Conservation (phyloP, 2,888 invertebrate species). For the Scaptomyza tumidula region DNA sequence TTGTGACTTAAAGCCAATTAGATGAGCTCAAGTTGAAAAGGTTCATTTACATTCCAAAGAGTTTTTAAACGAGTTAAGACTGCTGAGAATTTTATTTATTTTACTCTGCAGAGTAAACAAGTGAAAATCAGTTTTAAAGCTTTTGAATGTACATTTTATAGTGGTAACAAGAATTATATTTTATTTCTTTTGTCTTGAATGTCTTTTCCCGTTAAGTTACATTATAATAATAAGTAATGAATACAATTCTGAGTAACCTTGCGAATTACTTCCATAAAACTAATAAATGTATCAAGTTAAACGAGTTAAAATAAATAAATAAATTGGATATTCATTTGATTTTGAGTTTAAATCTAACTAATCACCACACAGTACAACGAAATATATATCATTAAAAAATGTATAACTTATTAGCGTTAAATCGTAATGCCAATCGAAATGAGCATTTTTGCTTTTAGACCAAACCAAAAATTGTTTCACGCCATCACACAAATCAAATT, state of each 20-base stretch:
- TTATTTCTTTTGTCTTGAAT: neutral
- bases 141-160: too few relatives aligned
- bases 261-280: neutral
- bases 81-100: too few relatives aligned
- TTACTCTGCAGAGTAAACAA: too few relatives aligned
- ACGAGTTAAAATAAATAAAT: neutral
- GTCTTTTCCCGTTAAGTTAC: neutral
- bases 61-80: neutral
- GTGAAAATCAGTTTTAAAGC: too few relatives aligned
- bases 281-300: neutral
- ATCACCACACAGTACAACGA: neutral
- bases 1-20: slow-evolving; percentile 18
- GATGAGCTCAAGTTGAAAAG: neutral
- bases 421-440: slow-evolving; percentile 26
- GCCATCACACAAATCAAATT: slow-evolving; percentile 62
- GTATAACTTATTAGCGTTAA: neutral
- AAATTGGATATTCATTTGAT: too few relatives aligned
- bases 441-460: slow-evolving; percentile 42
- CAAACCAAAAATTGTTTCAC: slow-evolving; percentile 58
- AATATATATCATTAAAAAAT: neutral
- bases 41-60: slow-evolving; percentile 1
- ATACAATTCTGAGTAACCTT: too few relatives aligned
- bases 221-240: too few relatives aligned
- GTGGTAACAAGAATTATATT: neutral
- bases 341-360: neutral